Percentiles rank a stretch among this genome's conserved stretches.
phyloP scores from a whole-genome alignment of 2,113 vertebrate genomes.

The Pholis gunnellus region DNA sequence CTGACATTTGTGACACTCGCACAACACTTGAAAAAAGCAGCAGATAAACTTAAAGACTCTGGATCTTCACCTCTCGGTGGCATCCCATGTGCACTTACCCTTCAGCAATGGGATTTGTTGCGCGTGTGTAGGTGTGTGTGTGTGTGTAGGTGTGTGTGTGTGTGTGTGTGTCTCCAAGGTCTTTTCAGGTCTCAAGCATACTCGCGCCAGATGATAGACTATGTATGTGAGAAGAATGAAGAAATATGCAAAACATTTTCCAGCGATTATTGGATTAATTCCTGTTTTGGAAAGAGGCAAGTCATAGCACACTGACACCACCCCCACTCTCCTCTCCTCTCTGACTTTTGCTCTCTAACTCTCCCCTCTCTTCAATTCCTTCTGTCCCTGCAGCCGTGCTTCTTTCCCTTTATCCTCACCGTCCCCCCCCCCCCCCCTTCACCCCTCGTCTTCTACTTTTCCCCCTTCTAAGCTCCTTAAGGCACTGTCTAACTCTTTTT shows the following conservation, averaged over 20 bases:
- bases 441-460: background rate
- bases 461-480: slow-evolving; percentile 61
- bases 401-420: slow-evolving; percentile 39
- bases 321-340: background rate
- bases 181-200: slow-evolving; percentile 51
- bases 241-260: slow-evolving; percentile 61
- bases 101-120: slow-evolving; percentile 15
- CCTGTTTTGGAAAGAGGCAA: slow-evolving; percentile 62
- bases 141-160: background rate
- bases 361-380: slow-evolving; percentile 26
- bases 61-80: background rate
- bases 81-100: background rate
- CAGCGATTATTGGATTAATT: slow-evolving; percentile 77
- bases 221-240: slow-evolving; percentile 46
- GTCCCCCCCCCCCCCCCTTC: background rate
- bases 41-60: slow-evolving; percentile 37
- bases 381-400: slow-evolving; percentile 33
- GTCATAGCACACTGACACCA: slow-evolving; percentile 53
- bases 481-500: slow-evolving; percentile 47
- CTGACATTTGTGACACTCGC: slow-evolving; percentile 49
- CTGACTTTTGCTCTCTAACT: slow-evolving; percentile 14
- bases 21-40: slow-evolving; percentile 18
- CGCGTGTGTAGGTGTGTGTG: background rate
- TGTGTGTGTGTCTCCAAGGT: background rate
- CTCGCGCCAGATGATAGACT: slow-evolving; percentile 30